Evolutionary conservation across 2,888 invertebrate genomes (phyloP), one percentile per base, ranked within the genome.

Genomic region (Drosophila suboccidentalis): DNA sequence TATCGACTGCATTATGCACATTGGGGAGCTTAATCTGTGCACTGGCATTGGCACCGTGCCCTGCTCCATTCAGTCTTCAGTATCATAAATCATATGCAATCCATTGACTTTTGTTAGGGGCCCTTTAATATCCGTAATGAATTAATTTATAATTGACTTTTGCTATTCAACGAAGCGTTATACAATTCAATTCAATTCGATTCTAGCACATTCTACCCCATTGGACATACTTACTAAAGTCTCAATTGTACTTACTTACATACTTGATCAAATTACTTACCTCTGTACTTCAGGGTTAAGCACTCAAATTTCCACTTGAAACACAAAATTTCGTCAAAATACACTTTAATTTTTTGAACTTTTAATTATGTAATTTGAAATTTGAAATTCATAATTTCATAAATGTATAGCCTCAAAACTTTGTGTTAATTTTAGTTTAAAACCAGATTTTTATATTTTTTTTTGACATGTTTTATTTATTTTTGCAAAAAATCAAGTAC

Each of bases 1-100:
- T 67, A 79, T 76, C 60, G 79, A 71, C 75, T 81, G 81, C 81
- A 81, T 79, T 77, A 79, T 77, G 72, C 81, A 81, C 75, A 79
- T 72, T 72, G 67, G 44, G 44, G 43, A 8, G 46, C 67, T 73
- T 68, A 76, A 73, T 73, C 78, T 68, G 61, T 67, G 60, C 74
- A 67, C 60, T 67, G 67, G 60, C 71, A 64, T 66, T 67, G 67
- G 59, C 75, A 71, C 34, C 32, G 22, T 72, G 72, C 58, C 67
- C 62, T 36, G 32, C 26, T 32, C 38, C 51, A 36, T 29, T 38
- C 32, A 10, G 26, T 26, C 5, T 29, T 29, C 29, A 29, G 13
- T 13, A 47, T n/a, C 59, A 66, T 74, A 70, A 73, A 76, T 71
- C 74, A 77, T 71, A 75, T 71, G 64, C 74, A 74, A 74, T 71